These are phyloP conservation scores for Spermophilus dauricus DNA, from an alignment of 2,113 vertebrate genomes.

Conservation along the genomic window DNA sequence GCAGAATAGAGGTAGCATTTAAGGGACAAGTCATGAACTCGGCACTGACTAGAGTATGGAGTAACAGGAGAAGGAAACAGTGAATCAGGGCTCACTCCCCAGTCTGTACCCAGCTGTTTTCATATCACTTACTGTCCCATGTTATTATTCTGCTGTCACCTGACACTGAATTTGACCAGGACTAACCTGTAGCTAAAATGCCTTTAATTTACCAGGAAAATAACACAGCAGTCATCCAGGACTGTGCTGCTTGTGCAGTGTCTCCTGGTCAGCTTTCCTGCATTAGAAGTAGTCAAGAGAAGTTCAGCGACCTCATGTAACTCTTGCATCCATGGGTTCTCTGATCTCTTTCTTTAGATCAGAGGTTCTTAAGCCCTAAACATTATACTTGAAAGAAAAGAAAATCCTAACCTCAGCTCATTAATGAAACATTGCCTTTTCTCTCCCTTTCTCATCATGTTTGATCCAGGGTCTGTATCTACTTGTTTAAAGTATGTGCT, in stretches of 20 bases:
- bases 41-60: background rate
- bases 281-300: background rate
- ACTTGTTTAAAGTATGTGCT: background rate
- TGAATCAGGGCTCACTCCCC: background rate
- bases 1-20: background rate
- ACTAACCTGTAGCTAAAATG: background rate
- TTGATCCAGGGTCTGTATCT: background rate
- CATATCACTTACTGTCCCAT: background rate
- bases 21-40: background rate
- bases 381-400: conserved; percentile 38
- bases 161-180: background rate
- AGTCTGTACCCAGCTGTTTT: background rate
- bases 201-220: background rate
- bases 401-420: conserved; percentile 53
- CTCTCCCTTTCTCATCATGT: background rate
- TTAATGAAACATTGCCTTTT: conserved; percentile 29
- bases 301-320: background rate
- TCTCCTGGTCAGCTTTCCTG: background rate
- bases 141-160: background rate
- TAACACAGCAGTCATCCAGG: background rate
- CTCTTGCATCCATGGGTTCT: background rate
- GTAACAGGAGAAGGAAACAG: background rate
- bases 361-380: conserved; percentile 53
- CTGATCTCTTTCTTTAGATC: conserved; percentile 41
- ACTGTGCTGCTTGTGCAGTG: background rate